phyloP scores from a whole-genome alignment of 2,797 vertebrate species.

The Coendou prehensilis region DNA sequence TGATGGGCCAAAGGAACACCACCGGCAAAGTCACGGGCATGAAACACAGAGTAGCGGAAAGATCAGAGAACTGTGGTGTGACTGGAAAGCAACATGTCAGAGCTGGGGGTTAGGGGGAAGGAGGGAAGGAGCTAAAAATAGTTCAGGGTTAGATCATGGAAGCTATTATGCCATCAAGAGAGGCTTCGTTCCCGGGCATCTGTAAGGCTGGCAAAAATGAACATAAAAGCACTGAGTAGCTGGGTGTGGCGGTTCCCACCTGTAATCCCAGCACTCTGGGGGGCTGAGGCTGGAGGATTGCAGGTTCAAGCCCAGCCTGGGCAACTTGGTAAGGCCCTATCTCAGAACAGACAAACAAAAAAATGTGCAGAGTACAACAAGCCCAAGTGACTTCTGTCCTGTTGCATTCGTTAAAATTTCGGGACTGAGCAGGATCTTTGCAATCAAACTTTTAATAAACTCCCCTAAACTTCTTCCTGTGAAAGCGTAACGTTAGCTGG shows the following conservation, averaged over 20 bases:
- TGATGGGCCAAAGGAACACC: fast-evolving
- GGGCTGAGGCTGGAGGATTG: neutral
- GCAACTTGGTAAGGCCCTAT: too few species aligned
- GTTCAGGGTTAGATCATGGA: neutral
- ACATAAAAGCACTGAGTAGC: neutral
- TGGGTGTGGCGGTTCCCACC: neutral
- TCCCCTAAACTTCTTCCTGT: conserved; percentile 87
- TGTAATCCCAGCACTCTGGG: neutral
- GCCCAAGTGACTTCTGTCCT: conserved; percentile 23
- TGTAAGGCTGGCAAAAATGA: neutral
- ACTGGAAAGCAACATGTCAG: neutral
- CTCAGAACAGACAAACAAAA: neutral
- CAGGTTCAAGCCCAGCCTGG: neutral
- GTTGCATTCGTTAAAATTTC: conserved; percentile 41
- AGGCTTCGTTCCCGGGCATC: neutral
- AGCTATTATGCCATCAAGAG: neutral
- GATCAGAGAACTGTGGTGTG: neutral
- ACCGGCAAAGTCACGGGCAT: fast-evolving
- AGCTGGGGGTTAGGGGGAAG: neutral
- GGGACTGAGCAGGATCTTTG: conserved; percentile 77
- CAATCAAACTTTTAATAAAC: conserved; percentile 81
- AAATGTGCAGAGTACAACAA: neutral
- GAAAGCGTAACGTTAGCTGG: conserved; percentile 88
- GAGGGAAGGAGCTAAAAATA: fast-evolving
- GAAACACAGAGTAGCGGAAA: fast-evolving